These are phyloP conservation scores for Trachymyrmex cornetzi DNA, from an alignment of 1,140 invertebrate species.

Conservation along the genomic window DNA sequence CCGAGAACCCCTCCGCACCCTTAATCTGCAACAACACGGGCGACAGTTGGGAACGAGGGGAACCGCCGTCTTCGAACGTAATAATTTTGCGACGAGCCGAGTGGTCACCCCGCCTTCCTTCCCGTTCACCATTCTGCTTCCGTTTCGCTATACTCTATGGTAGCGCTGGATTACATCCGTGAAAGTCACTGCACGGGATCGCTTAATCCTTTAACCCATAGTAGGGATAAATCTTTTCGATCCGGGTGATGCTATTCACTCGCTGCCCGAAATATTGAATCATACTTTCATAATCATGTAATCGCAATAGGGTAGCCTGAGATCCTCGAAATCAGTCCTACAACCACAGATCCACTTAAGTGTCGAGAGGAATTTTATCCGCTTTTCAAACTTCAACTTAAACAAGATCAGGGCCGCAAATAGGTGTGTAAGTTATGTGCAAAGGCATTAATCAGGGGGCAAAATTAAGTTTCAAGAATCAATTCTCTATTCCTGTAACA, in stretches of 20 bases:
- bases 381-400: too few relatives aligned
- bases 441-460: too few relatives aligned
- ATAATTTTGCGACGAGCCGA: slow-evolving; percentile 59
- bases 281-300: slow-evolving; percentile 57
- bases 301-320: slow-evolving; percentile 6
- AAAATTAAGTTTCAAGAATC: too few relatives aligned
- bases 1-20: slow-evolving; percentile 36
- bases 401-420: too few relatives aligned
- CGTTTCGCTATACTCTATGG: slow-evolving; percentile 10
- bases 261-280: slow-evolving; percentile 36
- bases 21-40: slow-evolving; percentile 79
- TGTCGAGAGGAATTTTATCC: neutral
- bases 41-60: slow-evolving; percentile 74
- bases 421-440: too few relatives aligned
- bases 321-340: neutral
- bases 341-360: neutral
- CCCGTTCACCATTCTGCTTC: slow-evolving; percentile 16
- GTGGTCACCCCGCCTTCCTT: neutral
- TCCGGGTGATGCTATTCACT: slow-evolving; percentile 3
- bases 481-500: too few relatives aligned
- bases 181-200: slow-evolving; percentile 52
- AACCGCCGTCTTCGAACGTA: slow-evolving; percentile 58
- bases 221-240: slow-evolving; percentile 30
- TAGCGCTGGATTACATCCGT: slow-evolving; percentile 35
- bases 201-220: slow-evolving; percentile 33